phyloP scores from a whole-genome alignment of 2,113 vertebrate genomes.

The Scomber scombrus region DNA sequence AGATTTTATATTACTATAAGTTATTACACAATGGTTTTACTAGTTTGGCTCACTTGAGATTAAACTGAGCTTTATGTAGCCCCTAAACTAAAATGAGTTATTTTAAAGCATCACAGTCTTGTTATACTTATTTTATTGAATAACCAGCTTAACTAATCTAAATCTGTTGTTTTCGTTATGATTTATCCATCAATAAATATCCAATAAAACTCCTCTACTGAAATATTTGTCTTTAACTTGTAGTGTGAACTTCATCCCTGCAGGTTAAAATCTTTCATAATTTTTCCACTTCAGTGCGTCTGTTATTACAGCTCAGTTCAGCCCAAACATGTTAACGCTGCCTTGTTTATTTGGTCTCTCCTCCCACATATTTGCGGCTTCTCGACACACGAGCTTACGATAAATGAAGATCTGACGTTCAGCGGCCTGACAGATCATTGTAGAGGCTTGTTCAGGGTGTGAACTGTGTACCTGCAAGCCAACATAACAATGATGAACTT shows the following conservation, averaged over 20 bases:
- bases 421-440: background rate
- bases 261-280: background rate
- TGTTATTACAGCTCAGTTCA: constrained; percentile 12
- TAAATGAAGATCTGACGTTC: background rate
- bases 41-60: no score
- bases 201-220: no score
- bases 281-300: constrained; percentile 10
- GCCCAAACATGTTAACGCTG: constrained; percentile 8
- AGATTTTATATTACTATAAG: no score
- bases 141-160: no score
- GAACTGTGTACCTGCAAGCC: background rate
- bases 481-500: background rate
- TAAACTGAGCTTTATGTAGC: no score
- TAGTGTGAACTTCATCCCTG: background rate
- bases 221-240: background rate
- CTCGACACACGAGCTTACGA: background rate
- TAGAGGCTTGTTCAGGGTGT: background rate
- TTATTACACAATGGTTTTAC: no score
- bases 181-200: background rate
- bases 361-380: constrained; percentile 6
- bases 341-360: background rate
- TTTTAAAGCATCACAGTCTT: no score
- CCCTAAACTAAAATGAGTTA: no score
- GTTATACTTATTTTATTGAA: no score
- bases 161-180: no score